Evolutionary conservation across 2,797 vertebrate genomes (phyloP), one percentile per base, ranked within the genome.

Genomic region (Distichodus sexfasciatus): DNA sequence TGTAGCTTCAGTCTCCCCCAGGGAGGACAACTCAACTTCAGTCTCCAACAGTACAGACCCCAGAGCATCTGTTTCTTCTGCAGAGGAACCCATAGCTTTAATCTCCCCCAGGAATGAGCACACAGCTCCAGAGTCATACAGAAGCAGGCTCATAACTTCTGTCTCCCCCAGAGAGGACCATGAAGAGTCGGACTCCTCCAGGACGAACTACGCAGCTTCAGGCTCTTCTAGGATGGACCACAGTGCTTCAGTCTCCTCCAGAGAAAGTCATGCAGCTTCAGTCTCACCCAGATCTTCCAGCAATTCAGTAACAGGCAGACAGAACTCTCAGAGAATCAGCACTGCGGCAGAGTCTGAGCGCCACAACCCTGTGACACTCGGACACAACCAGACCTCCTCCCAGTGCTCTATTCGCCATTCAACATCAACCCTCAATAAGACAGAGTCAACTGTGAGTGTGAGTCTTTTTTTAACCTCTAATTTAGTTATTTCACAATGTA

Each of bases 271-370:
- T n/a, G n/a, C n/a, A n/a, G n/a, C n/a, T n/a, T n/a, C n/a, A n/a
- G n/a, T n/a, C n/a, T 41, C 29, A 54, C 61, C 54, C 57, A 44
- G 58, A n/a, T 60, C 33, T 17, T 12, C 26, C 21, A 23, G 23
- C 7, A 17, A 55, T 7, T 8, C 9, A 0, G 40, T 26, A 35
- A 40, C 8, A 33, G 28, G 23, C 19, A 66, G 62, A 59, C 40
- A 53, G 26, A 72, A 41, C 26, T 76, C 77, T 66, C 41, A 14
- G 11, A 75, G 67, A 35, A 67, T 44, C 15, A 28, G 24, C 23
- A 61, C 26, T 31, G 29, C 33, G 23, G 63, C 40, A 51, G 43
- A 21, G 11, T 6, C 11, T 12, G 28, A 29, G 3, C 48, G 40
- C 2, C 36, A 40, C 6, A 64, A 35, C 61, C 41, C 62, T 24